Percentiles rank a stretch among this genome's conserved stretches.
Conservation (phyloP, 1,140 invertebrate species). For the Orchesella cincta region DNA sequence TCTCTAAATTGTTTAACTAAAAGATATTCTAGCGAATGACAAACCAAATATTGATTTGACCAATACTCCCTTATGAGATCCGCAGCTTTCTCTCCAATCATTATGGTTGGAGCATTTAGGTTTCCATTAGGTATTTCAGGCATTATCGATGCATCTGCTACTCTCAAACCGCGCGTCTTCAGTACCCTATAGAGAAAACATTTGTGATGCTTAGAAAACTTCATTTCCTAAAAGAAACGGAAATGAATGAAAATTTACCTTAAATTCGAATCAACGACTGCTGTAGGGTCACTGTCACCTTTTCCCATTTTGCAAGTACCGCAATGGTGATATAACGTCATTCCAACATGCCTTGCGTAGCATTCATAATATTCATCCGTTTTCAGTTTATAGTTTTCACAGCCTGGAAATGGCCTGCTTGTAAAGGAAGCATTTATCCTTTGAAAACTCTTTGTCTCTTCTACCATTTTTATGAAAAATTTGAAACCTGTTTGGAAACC, state of each 20-base stretch:
- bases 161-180: conserved; percentile 54
- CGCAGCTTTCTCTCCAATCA: conserved; percentile 62
- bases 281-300: conserved; percentile 27
- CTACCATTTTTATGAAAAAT: background rate
- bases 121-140: conserved; percentile 62
- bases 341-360: conserved; percentile 79
- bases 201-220: background rate
- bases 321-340: conserved; percentile 72
- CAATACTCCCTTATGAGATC: conserved; percentile 57
- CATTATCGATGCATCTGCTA: conserved; percentile 56
- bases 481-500: background rate
- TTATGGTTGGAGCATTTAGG: conserved; percentile 62
- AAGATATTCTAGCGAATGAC: background rate
- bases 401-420: conserved; percentile 72
- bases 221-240: background rate
- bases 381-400: conserved; percentile 70
- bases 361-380: conserved; percentile 82
- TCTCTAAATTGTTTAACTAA: background rate
- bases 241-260: conserved; percentile 25
- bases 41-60: conserved; percentile 22
- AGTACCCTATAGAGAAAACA: conserved; percentile 50
- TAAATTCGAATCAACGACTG: conserved; percentile 43
- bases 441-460: background rate
- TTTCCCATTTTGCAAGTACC: conserved; percentile 40
- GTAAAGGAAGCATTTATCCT: conserved; percentile 29